Evolutionary conservation across 2,797 vertebrate genomes (phyloP).

Genomic region (Malacoctenus gilli): DNA sequence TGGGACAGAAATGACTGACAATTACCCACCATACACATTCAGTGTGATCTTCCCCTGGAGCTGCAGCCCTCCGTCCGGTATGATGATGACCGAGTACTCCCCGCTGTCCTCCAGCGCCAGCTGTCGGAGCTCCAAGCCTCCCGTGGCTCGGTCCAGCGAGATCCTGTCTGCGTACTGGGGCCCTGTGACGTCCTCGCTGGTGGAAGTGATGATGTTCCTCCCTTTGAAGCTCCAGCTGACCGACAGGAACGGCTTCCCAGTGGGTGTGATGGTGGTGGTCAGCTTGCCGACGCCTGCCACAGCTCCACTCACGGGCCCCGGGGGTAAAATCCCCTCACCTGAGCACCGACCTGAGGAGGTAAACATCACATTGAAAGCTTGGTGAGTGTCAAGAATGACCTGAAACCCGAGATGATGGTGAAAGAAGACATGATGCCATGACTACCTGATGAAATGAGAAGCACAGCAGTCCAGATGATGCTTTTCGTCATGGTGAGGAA

Average conservation of each 20-base stretch:
- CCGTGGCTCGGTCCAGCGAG: conserved; percentile 60
- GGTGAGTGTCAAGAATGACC: too few species aligned
- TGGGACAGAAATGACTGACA: too few species aligned
- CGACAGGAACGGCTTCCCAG: conserved; percentile 44
- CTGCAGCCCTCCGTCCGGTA: conserved; percentile 39
- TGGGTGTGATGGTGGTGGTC: conserved; percentile 50
- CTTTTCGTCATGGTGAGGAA: conserved; percentile 25
- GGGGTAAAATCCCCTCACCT: conserved; percentile 53
- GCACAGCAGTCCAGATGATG: conserved; percentile 17
- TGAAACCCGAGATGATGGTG: too few species aligned
- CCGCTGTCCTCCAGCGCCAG: conserved; percentile 64
- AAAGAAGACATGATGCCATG: too few species aligned
- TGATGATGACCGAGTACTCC: conserved; percentile 61
- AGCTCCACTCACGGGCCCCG: conserved; percentile 58
- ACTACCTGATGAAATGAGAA: conserved; percentile 61
- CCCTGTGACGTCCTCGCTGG: conserved; percentile 24
- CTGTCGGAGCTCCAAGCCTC: conserved; percentile 65
- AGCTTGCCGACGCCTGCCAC: conserved; percentile 57
- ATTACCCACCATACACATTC: conserved; percentile 62
- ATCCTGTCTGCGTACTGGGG: conserved; percentile 46
- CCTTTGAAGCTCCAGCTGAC: conserved; percentile 71
- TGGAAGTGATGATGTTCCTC: conserved; percentile 69
- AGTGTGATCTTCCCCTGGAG: conserved; percentile 41
- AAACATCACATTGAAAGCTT: not conserved
- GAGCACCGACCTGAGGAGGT: conserved; percentile 30